A percentile compares a stretch with the other conserved stretches of the same genome.
Conservation (phyloP, 2,888 invertebrate genomes). For the Sarcophaga caerulescens region DNA sequence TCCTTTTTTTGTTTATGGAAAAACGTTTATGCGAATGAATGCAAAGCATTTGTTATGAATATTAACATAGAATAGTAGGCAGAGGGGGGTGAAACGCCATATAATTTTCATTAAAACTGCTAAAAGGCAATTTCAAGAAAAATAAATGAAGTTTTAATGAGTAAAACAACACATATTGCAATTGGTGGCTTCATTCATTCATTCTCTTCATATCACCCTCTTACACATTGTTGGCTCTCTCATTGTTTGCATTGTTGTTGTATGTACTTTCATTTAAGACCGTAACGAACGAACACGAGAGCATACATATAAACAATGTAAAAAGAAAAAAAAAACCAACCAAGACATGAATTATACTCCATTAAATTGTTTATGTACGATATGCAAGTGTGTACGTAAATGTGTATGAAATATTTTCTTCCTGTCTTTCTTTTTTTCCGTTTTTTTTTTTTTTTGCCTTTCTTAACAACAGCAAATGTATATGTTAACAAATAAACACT, state of each 20-base stretch:
- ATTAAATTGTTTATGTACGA: constrained; percentile 60
- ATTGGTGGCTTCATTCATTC: too few relatives aligned
- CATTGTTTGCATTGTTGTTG: constrained; percentile 14
- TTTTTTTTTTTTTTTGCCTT: constrained; percentile 5
- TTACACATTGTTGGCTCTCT: not conserved
- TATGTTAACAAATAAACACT: constrained; percentile 67
- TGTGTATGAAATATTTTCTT: not conserved
- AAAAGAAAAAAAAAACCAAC: not conserved
- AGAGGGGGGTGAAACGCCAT: not conserved
- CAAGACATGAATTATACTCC: constrained; percentile 63
- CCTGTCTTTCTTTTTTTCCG: not conserved
- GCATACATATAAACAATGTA: constrained; percentile 10
- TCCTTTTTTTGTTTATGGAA: constrained; percentile 39
- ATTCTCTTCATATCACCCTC: not conserved
- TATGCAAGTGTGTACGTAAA: constrained; percentile 20
- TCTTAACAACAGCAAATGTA: constrained; percentile 56
- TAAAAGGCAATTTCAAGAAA: constrained; percentile 64
- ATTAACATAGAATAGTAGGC: not conserved
- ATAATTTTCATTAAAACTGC: constrained; percentile 60
- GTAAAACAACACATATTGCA: constrained; percentile 50
- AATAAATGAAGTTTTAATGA: constrained; percentile 66
- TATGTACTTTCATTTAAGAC: constrained; percentile 19
- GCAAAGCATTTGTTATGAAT: constrained; percentile 24
- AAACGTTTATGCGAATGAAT: constrained; percentile 49
- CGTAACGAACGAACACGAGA: not conserved